Evolutionary conservation across 1,140 invertebrate genomes (phyloP).

Genomic region (Orchesella cincta): DNA sequence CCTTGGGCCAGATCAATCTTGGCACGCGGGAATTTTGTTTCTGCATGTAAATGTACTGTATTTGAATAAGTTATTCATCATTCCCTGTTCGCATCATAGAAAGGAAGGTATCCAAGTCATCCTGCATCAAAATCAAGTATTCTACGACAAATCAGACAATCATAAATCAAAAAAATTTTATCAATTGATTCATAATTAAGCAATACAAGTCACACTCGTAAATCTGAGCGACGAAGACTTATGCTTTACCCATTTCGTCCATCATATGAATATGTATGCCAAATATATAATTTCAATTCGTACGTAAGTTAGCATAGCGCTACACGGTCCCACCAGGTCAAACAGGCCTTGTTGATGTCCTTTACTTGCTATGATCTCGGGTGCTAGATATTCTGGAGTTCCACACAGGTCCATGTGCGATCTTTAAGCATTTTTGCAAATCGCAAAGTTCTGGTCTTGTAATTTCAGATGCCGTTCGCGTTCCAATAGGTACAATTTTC

Average conservation of each 20-base stretch:
- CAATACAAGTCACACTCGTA: too few relatives aligned
- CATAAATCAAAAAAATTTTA: not conserved
- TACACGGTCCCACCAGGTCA: constrained; percentile 98
- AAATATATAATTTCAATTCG: too few relatives aligned
- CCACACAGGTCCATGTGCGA: constrained; percentile 55
- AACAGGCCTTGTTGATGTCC: constrained; percentile 96
- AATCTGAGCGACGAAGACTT: too few relatives aligned
- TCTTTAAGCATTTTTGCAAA: constrained; percentile 93
- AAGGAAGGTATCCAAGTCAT: constrained; percentile 87
- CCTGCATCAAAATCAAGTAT: constrained; percentile 94
- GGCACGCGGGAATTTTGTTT: constrained; percentile 86
- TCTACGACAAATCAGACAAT: constrained; percentile 68
- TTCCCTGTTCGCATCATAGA: constrained; percentile 93
- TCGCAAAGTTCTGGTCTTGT: constrained; percentile 95
- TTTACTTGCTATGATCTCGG: constrained; percentile 95
- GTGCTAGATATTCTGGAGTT: constrained; percentile 72
- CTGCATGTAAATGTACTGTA: constrained; percentile 93
- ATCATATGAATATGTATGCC: too few relatives aligned
- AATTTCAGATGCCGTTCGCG: constrained; percentile 92
- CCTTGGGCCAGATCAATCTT: constrained; percentile 90
- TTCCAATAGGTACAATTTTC: constrained; percentile 91
- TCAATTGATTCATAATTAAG: not conserved
- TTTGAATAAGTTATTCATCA: too few relatives aligned
- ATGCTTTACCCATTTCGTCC: not conserved
- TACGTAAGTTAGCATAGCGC: too few relatives aligned